Conservation (phyloP, 1,140 invertebrate genomes). For the Berghia stephanieae region DNA sequence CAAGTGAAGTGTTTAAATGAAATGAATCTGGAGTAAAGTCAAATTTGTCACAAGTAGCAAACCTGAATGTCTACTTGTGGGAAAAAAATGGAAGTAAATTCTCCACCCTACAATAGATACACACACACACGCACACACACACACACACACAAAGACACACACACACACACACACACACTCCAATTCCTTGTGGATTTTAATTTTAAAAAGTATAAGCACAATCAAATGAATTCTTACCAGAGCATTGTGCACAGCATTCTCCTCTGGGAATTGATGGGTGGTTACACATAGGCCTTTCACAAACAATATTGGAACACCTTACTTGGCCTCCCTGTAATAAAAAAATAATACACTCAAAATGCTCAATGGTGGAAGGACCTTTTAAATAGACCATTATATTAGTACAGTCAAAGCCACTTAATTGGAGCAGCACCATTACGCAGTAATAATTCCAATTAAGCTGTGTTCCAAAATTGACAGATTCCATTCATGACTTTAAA, state of each 20-base stretch:
- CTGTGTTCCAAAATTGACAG: no score
- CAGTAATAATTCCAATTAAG: no score
- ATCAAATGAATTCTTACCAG: slow-evolving; percentile 41
- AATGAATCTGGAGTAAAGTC: no score
- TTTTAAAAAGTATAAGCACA: not conserved
- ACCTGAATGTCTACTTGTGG: not conserved
- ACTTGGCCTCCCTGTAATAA: slow-evolving; percentile 55
- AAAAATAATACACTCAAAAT: not conserved
- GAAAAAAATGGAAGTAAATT: not conserved
- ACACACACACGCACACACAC: slow-evolving; percentile 14
- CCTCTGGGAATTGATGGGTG: slow-evolving; percentile 53
- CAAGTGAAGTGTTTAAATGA: no score
- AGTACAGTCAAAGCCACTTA: no score
- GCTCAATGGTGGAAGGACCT: no score
- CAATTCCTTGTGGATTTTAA: slow-evolving; percentile 3
- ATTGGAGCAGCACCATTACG: no score
- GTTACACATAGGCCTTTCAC: slow-evolving; percentile 47
- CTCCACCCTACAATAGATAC: not conserved
- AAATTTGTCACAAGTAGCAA: no score
- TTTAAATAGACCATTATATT: no score
- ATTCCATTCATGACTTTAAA: no score
- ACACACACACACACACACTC: slow-evolving; percentile 3
- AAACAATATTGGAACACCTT: slow-evolving; percentile 48
- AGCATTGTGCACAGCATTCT: slow-evolving; percentile 58
- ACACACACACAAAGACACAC: no score